phyloP scores from a whole-genome alignment of 2,113 vertebrate genomes.

The Etia nguti region DNA sequence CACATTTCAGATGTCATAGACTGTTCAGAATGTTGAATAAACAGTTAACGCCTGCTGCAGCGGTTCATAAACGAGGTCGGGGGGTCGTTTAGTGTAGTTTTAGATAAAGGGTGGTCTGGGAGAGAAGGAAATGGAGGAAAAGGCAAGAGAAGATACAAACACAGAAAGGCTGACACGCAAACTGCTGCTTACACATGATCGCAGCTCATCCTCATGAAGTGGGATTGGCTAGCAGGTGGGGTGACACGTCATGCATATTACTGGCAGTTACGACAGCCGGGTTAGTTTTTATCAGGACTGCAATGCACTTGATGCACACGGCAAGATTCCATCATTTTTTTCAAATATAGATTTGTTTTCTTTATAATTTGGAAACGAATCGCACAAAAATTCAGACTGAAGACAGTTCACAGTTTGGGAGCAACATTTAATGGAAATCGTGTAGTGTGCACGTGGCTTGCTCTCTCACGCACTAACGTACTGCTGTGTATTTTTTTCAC shows the following conservation, averaged over 20 bases:
- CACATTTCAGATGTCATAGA: not conserved
- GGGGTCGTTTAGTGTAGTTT: conserved; percentile 5
- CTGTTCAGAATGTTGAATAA: not conserved
- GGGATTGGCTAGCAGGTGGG: conserved; percentile 3
- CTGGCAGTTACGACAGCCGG: conserved; percentile 31
- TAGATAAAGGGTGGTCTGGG: not conserved
- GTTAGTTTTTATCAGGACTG: conserved; percentile 41
- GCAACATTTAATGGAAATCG: not conserved
- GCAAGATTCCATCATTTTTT: conserved; percentile 5
- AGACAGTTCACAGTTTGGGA: not conserved
- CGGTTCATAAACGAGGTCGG: not conserved
- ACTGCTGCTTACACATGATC: not conserved
- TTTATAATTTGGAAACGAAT: not conserved
- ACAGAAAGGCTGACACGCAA: not conserved
- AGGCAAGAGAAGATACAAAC: not conserved
- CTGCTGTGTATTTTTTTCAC: conserved; percentile 72
- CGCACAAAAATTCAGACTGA: not conserved
- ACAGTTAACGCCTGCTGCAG: not conserved
- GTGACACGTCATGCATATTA: conserved; percentile 46
- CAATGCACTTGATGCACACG: conserved; percentile 10
- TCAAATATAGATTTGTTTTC: not conserved
- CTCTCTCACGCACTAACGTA: conserved; percentile 67
- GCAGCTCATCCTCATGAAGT: not conserved
- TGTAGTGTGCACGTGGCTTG: conserved; percentile 52
- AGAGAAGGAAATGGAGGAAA: not conserved